Evolutionary conservation across 92 coral and sea anemone genomes (phyloP).

Genomic region (Parazoanthus swiftii): DNA sequence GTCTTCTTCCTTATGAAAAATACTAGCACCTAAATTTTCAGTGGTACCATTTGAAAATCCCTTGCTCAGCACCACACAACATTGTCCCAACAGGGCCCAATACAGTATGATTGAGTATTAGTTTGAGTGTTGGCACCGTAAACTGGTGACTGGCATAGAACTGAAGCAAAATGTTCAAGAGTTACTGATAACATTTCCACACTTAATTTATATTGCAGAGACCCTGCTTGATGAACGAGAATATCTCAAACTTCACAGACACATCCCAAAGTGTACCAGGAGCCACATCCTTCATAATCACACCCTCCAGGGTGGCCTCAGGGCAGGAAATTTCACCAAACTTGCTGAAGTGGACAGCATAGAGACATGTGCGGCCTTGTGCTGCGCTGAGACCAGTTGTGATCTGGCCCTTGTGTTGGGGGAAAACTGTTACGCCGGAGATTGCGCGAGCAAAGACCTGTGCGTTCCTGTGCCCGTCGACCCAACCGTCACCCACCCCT

Average conservation of each 20-base stretch:
- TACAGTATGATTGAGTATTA: too few relatives aligned
- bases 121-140: too few relatives aligned
- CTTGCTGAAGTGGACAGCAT: conserved; percentile 97
- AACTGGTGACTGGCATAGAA: too few relatives aligned
- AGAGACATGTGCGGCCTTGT: conserved; percentile 98
- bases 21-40: too few relatives aligned
- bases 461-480: conserved; percentile 86
- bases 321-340: conserved; percentile 96
- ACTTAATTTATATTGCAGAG: conserved; percentile 49
- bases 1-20: too few relatives aligned
- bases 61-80: too few relatives aligned
- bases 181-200: too few relatives aligned
- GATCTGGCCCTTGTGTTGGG: conserved; percentile 93
- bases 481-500: conserved; percentile 58
- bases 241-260: conserved; percentile 58
- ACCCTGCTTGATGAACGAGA: conserved; percentile 67
- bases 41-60: too few relatives aligned
- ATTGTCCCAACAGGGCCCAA: too few relatives aligned
- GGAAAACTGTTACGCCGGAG: conserved; percentile 96
- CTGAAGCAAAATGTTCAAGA: too few relatives aligned
- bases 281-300: conserved; percentile 96
- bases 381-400: conserved; percentile 93
- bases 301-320: conserved; percentile 90
- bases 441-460: conserved; percentile 91
- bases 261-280: conserved; percentile 88